Evolutionary conservation across 2,113 vertebrate species (phyloP).

Genomic region (Calidris pugnax): DNA sequence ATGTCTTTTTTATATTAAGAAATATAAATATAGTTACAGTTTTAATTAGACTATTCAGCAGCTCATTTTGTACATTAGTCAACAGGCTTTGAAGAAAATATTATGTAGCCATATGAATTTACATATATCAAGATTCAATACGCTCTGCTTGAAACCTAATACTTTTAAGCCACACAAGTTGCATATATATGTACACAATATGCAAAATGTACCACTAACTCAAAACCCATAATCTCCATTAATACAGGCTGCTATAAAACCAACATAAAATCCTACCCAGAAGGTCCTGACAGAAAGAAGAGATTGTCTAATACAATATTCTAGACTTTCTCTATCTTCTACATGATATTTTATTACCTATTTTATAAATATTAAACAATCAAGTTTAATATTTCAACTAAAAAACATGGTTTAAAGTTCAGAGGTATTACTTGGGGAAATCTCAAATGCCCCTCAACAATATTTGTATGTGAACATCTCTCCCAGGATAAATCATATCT

Average conservation of each 20-base stretch:
- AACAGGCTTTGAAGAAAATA: neutral
- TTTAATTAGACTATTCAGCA: neutral
- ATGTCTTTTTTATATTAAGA: neutral
- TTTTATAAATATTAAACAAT: neutral
- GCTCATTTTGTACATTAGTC: neutral
- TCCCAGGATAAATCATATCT: neutral
- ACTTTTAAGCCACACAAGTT: neutral
- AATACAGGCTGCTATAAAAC: neutral
- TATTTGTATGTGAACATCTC: neutral
- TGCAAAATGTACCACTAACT: neutral
- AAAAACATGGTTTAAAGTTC: neutral
- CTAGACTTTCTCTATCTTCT: neutral
- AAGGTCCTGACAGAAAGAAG: neutral
- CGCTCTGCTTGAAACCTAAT: neutral
- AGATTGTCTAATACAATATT: neutral
- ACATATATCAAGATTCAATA: neutral
- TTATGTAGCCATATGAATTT: neutral
- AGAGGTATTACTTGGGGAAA: neutral
- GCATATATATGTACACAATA: neutral
- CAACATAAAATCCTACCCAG: neutral
- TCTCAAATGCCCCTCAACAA: neutral
- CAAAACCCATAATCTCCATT: neutral
- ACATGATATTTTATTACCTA: neutral
- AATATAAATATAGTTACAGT: neutral
- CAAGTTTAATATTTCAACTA: neutral